Evolutionary conservation across 2,113 vertebrate genomes (phyloP).

Genomic region (Platichthys flesus): DNA sequence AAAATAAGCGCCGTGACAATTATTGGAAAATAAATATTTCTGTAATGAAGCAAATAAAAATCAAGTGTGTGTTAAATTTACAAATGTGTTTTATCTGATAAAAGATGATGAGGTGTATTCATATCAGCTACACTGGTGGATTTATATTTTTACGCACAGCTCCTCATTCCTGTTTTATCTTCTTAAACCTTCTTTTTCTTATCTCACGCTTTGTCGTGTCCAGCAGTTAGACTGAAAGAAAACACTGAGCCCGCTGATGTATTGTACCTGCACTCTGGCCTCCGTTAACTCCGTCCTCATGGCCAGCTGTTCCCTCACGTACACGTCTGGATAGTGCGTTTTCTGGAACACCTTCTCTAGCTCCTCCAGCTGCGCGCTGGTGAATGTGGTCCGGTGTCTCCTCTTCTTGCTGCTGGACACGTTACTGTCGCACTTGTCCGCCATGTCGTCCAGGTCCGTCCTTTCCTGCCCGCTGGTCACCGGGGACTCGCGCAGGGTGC

Average conservation of each 20-base stretch:
- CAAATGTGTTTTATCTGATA: neutral
- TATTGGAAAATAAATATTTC: neutral
- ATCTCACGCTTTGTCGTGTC: neutral
- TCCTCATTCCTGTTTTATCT: neutral
- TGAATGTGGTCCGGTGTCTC: constrained; percentile 96
- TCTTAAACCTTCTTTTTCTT: neutral
- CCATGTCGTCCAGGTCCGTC: constrained; percentile 89
- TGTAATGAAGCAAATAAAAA: neutral
- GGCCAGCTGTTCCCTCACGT: constrained; percentile 97
- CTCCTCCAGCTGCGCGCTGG: constrained; percentile 96
- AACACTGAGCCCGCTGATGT: neutral
- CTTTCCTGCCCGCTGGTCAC: constrained; percentile 87
- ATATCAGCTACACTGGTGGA: neutral
- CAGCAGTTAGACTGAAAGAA: neutral
- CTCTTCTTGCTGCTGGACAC: constrained; percentile 99
- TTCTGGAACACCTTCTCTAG: constrained; percentile 99
- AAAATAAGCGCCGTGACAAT: neutral
- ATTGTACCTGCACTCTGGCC: constrained; percentile 94
- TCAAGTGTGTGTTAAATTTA: neutral
- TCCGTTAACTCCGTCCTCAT: constrained; percentile 97
- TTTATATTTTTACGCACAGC: neutral
- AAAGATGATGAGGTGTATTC: neutral
- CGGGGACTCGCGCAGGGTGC: constrained; percentile 88
- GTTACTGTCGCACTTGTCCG: constrained; percentile 96
- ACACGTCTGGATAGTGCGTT: constrained; percentile 98